Percentiles rank a stretch among this genome's conserved stretches.
Conservation (phyloP, 2,888 invertebrate species). For the Lasioglossum malachurum region DNA sequence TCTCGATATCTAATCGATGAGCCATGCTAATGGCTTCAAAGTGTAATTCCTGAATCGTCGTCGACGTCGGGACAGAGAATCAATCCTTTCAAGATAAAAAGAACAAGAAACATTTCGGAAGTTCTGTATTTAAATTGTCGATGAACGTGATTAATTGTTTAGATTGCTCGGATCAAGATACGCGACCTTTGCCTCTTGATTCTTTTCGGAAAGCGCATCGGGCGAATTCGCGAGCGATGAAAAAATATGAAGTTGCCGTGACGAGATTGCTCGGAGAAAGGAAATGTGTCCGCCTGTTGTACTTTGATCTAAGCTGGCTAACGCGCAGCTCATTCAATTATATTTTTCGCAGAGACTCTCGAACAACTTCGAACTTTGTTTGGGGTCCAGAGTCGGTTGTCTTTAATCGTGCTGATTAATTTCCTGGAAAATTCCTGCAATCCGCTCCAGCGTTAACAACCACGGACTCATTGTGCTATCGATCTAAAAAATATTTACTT, state of each 20-base stretch:
- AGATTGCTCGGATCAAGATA: background rate
- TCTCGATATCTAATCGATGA: constrained; percentile 48
- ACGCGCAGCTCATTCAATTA: constrained; percentile 23
- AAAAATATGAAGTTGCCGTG: background rate
- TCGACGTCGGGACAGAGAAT: background rate
- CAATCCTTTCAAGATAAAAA: constrained; percentile 14
- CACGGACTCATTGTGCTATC: background rate
- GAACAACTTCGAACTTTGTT: constrained; percentile 39
- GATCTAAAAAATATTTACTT: background rate
- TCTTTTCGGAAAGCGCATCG: background rate
- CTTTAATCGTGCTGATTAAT: constrained; percentile 47
- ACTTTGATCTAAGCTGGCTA: constrained; percentile 48
- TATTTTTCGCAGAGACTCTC: constrained; percentile 47
- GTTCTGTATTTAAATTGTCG: background rate
- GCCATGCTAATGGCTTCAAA: constrained; percentile 34
- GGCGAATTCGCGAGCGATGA: background rate
- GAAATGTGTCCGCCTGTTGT: constrained; percentile 21
- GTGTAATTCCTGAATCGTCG: constrained; percentile 41
- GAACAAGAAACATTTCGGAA: background rate
- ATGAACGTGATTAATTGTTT: background rate
- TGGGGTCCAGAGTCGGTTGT: background rate
- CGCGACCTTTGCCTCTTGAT: background rate
- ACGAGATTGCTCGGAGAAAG: constrained; percentile 36
- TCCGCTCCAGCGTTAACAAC: background rate
- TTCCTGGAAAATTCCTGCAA: constrained; percentile 5